A percentile compares a stretch with the other conserved stretches of the same genome.
These are phyloP conservation scores for Ceyx melanurus DNA, from an alignment of 2,113 vertebrate genomes.

Conservation along the genomic window DNA sequence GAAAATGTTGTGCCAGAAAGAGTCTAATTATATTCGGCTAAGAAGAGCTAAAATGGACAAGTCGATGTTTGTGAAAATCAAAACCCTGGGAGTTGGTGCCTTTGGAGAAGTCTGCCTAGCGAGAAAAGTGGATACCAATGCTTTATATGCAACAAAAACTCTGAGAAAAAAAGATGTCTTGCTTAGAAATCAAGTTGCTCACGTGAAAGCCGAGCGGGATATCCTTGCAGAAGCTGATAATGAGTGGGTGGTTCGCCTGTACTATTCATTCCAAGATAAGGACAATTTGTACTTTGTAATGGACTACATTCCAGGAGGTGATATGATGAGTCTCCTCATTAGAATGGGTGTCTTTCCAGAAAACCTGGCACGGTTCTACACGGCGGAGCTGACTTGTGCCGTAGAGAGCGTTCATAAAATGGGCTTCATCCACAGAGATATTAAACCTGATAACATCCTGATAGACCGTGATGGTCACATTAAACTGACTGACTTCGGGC, in stretches of 20 bases:
- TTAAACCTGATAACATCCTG: constrained; percentile 98
- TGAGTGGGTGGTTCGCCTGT: constrained; percentile 98
- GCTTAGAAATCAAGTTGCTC: constrained; percentile 96
- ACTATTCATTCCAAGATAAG: constrained; percentile 98
- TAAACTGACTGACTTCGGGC: constrained; percentile 96
- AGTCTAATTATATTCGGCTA: constrained; percentile 97
- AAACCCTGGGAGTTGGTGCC: constrained; percentile 94
- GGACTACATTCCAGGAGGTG: constrained; percentile 99
- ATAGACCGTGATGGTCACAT: constrained; percentile 98
- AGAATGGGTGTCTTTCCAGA: constrained; percentile 95
- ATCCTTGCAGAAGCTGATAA: constrained; percentile 98
- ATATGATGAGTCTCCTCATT: constrained; percentile 99
- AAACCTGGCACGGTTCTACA: constrained; percentile 96
- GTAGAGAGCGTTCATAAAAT: constrained; percentile 99
- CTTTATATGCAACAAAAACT: constrained; percentile 98
- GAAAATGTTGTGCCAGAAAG: constrained; percentile 97
- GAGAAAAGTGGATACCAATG: constrained; percentile 93
- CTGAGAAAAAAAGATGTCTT: constrained; percentile 98
- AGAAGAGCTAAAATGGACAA: constrained; percentile 99
- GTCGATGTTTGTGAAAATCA: constrained; percentile 97
- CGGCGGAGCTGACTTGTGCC: constrained; percentile 94
- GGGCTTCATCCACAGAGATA: constrained; percentile 99
- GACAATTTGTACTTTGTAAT: constrained; percentile 99
- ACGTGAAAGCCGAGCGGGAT: constrained; percentile 97
- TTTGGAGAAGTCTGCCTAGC: constrained; percentile 98